Percentiles rank a stretch among this genome's conserved stretches.
Evolutionary conservation across 2,113 vertebrate species (phyloP).

Genomic region (Melanerpes aurifrons): DNA sequence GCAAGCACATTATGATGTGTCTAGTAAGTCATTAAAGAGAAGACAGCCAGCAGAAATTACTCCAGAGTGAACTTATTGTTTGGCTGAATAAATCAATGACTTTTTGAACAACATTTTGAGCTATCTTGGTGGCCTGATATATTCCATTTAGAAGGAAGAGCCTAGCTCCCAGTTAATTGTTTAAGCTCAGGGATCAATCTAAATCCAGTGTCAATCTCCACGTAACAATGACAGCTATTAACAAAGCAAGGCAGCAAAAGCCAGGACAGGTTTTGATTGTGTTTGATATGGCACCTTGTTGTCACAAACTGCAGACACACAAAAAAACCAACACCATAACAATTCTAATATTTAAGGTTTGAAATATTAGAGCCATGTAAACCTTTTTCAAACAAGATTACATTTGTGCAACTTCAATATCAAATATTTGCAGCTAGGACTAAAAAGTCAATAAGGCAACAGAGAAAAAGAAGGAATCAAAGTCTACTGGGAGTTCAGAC

Average conservation of each 20-base stretch:
- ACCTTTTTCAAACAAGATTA: not conserved
- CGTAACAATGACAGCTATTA: not conserved
- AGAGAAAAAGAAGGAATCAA: not conserved
- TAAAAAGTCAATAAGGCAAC: constrained; percentile 20
- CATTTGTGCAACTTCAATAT: not conserved
- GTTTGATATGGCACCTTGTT: not conserved
- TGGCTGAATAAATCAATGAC: not conserved
- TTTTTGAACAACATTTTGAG: not conserved
- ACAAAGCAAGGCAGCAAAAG: constrained; percentile 4
- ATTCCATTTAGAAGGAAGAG: not conserved
- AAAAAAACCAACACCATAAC: not conserved
- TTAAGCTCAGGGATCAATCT: not conserved
- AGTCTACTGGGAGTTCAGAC: not conserved
- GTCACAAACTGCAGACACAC: not conserved
- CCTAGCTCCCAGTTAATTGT: not conserved
- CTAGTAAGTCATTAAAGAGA: not conserved
- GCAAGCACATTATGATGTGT: not conserved
- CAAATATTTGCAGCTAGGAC: not conserved
- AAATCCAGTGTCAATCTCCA: not conserved
- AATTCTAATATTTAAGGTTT: not conserved
- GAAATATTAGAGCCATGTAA: not conserved
- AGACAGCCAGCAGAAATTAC: not conserved
- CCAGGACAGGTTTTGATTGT: not conserved
- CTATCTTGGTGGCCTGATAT: constrained; percentile 1
- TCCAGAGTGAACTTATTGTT: not conserved